These are phyloP conservation scores for Parazoanthus atlanticus DNA, from an alignment of 92 coral and sea anemone genomes.

Conservation along the genomic window DNA sequence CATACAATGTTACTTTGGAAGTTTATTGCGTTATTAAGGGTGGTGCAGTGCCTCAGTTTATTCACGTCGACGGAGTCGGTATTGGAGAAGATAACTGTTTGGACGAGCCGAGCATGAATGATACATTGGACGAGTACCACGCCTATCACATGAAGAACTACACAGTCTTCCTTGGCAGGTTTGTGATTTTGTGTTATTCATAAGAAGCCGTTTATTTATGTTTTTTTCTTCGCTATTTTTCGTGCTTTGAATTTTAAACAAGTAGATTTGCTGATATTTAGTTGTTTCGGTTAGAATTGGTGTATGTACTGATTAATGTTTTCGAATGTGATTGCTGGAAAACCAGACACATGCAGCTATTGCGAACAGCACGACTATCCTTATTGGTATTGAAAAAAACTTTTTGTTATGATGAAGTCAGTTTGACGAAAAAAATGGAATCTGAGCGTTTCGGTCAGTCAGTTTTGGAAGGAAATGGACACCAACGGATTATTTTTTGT, in stretches of 20 bases:
- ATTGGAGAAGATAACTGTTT: conserved; percentile 67
- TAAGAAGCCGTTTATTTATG: background rate
- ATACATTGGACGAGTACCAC: conserved; percentile 71
- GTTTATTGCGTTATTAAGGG: conserved; percentile 83
- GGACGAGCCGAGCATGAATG: conserved; percentile 36
- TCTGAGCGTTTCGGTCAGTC: too few relatives aligned
- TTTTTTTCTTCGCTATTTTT: background rate
- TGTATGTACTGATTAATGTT: too few relatives aligned
- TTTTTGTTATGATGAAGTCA: too few relatives aligned
- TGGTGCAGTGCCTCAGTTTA: conserved; percentile 60
- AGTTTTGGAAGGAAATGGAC: too few relatives aligned
- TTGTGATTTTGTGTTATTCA: background rate
- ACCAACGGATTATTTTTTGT: background rate
- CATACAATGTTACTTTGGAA: conserved; percentile 70
- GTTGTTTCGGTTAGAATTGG: too few relatives aligned
- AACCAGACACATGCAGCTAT: too few relatives aligned
- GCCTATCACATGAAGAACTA: conserved; percentile 69
- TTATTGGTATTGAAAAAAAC: too few relatives aligned
- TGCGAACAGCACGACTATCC: too few relatives aligned
- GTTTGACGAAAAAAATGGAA: too few relatives aligned
- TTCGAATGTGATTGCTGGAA: too few relatives aligned
- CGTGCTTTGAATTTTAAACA: too few relatives aligned
- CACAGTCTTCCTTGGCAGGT: conserved; percentile 79
- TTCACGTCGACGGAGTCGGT: conserved; percentile 68
- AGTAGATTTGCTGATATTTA: too few relatives aligned